Evolutionary conservation across 2,113 vertebrate species (phyloP), one percentile per base, ranked within the genome.

Genomic region (Proteles cristata): DNA sequence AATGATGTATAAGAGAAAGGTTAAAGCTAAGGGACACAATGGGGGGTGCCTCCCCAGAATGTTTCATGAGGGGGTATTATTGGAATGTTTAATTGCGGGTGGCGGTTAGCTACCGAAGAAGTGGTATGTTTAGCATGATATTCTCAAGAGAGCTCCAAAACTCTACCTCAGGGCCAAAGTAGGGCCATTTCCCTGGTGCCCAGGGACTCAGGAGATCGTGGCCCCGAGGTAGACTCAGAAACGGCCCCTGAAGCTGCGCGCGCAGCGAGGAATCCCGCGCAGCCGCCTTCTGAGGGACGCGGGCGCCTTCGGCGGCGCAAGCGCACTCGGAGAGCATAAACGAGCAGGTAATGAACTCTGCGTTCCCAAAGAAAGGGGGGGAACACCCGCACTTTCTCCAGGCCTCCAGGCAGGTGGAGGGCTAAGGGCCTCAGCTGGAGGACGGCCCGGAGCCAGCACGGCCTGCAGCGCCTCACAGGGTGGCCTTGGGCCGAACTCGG

Each of bases 131-230:
- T 93, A 66, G 45, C 28, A 11, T 31, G 17, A 11, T 23, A 48
- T 68, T 77, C 66, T 71, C 90, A 76, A 79, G 23, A 74, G 33
- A 93, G 19, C 85, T 39, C 28, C 61, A 10, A 71, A 93, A 81
- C 11, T 66, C 88, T 26, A 23, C 28, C 15, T 19, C 1, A 25
- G 58, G 15, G 2, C 31, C 43, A 7, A n/a, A 50, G 28, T 35
- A 58, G 5, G n/a, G 48, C 50, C 17, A 2, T 11, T 63, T 11
- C 0, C 9, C 10, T 2, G 31, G 53, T 1, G 2, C 5, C 63
- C 10, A 0, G 5, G 12, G 25, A 7, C 45, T 7, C 4, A 39
- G 5, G 9, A 45, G 26, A 28, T 11, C 0, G 0, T 0, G 2
- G 50, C 2, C n/a, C 50, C 7, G 35, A 73, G 63, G 5, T 1